Evolutionary conservation across 2,113 vertebrate species (phyloP), one percentile per base, ranked within the genome.

Genomic region (Pelobates fuscus): DNA sequence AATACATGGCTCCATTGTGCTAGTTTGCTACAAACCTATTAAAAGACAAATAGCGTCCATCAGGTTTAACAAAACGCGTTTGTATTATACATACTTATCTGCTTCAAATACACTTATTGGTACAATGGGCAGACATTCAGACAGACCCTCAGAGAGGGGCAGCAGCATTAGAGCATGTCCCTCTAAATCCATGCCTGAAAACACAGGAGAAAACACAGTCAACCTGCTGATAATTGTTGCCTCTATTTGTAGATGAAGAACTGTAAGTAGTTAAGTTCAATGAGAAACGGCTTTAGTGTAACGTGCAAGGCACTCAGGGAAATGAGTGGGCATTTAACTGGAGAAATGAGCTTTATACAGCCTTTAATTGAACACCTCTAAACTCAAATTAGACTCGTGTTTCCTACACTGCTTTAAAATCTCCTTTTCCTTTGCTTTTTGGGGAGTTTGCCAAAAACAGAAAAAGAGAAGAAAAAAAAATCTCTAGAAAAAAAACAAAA

Each of bases 51-150:
- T 84, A 80, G 81, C 78, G 75, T 81, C 85, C 85, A 86, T 85
- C 85, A 82, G 85, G 86, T 82, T 83, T 81, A 84, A 88, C 82
- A 84, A 86, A 85, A 86, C 79, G 68, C 82, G 73, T 84, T 84
- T 85, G 84, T 85, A 80, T 78, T 81, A 65, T 80, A 72, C 55
- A 6, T 78, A 83, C 82, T 85, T 80, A 81, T 82, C 82, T 84
- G 83, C 84, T 80, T 84, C 81, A 80, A 84, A 86, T 86, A 84
- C 84, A 78, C 82, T 77, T 82, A 80, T 83, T 81, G 80, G 81
- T 81, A 84, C 86, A 81, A 79, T 78, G 80, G 82, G 78, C 79
- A 62, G 71, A 83, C 77, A 84, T 82, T 80, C 80, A 84, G 78
- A 81, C 79, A 83, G 84, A 80, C 81, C 80, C 57, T 79, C 80